A percentile compares a stretch with the other conserved stretches of the same genome.
These are phyloP conservation scores for Perdita meconis DNA, from an alignment of 2,888 invertebrate genomes.

Conservation along the genomic window DNA sequence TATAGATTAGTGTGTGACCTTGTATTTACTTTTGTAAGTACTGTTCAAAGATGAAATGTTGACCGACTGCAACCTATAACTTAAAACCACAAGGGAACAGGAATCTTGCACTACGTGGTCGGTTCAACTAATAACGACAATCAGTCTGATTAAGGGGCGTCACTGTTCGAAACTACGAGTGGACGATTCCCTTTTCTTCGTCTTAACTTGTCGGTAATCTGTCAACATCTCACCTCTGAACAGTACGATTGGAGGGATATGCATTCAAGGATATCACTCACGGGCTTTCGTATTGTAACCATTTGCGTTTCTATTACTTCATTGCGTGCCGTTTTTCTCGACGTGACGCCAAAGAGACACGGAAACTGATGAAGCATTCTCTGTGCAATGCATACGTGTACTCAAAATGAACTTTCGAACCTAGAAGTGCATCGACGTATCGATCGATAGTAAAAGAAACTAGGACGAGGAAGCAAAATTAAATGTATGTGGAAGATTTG, in stretches of 20 bases:
- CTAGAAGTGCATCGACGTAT: background rate
- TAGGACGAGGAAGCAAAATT: background rate
- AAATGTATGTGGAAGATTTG: background rate
- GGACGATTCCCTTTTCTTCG: too few species aligned
- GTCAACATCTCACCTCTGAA: too few species aligned
- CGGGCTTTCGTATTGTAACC: background rate
- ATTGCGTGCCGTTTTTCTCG: background rate
- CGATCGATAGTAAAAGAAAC: background rate
- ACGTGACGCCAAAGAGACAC: background rate
- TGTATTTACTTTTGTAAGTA: constrained; percentile 11
- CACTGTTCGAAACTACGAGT: too few species aligned
- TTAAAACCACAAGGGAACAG: too few species aligned
- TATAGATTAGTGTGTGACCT: constrained; percentile 3
- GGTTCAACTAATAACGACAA: too few species aligned
- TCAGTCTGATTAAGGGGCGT: too few species aligned
- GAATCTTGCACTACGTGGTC: too few species aligned
- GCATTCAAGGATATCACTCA: constrained; percentile 13
- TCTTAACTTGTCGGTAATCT: too few species aligned
- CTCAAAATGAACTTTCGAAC: background rate
- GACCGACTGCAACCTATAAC: too few species aligned
- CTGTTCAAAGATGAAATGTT: too few species aligned
- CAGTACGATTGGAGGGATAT: constrained; percentile 9
- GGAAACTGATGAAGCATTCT: background rate
- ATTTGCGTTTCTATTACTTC: constrained; percentile 6
- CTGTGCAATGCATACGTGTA: background rate